These are phyloP conservation scores for Crypturellus undulatus DNA, from an alignment of 2,113 vertebrate species.

Conservation along the genomic window DNA sequence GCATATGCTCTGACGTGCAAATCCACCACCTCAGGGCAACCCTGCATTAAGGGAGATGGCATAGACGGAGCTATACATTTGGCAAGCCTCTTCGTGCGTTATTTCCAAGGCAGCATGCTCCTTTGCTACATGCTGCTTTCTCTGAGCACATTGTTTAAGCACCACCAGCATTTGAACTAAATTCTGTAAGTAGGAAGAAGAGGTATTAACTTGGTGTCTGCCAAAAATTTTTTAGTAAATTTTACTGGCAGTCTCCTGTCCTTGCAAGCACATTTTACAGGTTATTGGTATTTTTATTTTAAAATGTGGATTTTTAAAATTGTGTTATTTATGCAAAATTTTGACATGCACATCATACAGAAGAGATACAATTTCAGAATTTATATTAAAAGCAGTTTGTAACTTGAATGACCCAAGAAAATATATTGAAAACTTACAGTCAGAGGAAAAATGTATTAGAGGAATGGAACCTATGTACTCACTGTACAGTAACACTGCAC, in stretches of 20 bases:
- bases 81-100: not conserved
- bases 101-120: not conserved
- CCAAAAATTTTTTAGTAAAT: not conserved
- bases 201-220: not conserved
- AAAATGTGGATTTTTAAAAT: not conserved
- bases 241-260: not conserved
- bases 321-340: not conserved
- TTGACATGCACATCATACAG: not conserved
- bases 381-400: not conserved
- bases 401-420: not conserved
- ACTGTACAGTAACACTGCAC: not conserved
- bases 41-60: accelerated
- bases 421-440: not conserved
- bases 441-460: not conserved
- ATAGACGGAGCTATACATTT: not conserved
- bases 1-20: not conserved
- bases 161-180: not conserved
- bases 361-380: not conserved
- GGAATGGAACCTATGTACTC: not conserved
- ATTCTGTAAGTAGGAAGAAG: not conserved
- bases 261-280: not conserved
- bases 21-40: not conserved
- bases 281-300: not conserved
- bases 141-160: not conserved
- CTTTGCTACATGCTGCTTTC: not conserved